These are phyloP conservation scores for Cirrhinus molitorella DNA, from an alignment of 2,797 vertebrate species.

Conservation along the genomic window DNA sequence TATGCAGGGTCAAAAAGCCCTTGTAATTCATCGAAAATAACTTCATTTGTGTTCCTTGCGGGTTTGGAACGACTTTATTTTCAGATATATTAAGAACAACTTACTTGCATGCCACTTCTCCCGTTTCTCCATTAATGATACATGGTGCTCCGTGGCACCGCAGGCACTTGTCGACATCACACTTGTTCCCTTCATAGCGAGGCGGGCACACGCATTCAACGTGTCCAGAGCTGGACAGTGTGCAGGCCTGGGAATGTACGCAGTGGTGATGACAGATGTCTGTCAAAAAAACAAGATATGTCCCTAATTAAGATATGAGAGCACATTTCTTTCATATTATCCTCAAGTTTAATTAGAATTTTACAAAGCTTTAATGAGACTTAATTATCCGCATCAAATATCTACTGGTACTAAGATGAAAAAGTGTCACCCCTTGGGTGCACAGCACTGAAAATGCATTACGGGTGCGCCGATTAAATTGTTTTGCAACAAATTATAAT, in stretches of 20 bases:
- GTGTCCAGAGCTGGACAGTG: slow-evolving; percentile 87
- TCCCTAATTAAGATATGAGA: slow-evolving; percentile 65
- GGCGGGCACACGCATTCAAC: slow-evolving; percentile 93
- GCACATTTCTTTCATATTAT: slow-evolving; percentile 53
- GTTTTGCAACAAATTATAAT: slow-evolving; percentile 70
- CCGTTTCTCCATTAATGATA: slow-evolving; percentile 86
- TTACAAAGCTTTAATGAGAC: slow-evolving; percentile 75
- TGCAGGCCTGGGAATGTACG: slow-evolving; percentile 94
- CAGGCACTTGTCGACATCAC: slow-evolving; percentile 93
- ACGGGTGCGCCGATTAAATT: slow-evolving; percentile 71
- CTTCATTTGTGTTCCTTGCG: no score
- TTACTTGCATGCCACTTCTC: slow-evolving; percentile 95
- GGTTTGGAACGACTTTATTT: not conserved
- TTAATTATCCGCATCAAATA: slow-evolving; percentile 80
- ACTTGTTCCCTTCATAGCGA: slow-evolving; percentile 92
- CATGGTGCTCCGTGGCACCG: slow-evolving; percentile 93
- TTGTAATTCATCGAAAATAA: no score
- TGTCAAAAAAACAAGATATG: slow-evolving; percentile 59
- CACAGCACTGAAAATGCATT: slow-evolving; percentile 67
- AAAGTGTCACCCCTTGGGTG: slow-evolving; percentile 72
- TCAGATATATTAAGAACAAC: slow-evolving; percentile 63
- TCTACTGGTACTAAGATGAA: slow-evolving; percentile 75
- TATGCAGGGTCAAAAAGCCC: no score
- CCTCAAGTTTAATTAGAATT: slow-evolving; percentile 71
- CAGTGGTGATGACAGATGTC: slow-evolving; percentile 94